Evolutionary conservation across 2,797 vertebrate genomes (phyloP), one percentile per base, ranked within the genome.

Genomic region (Rachycentron canadum): DNA sequence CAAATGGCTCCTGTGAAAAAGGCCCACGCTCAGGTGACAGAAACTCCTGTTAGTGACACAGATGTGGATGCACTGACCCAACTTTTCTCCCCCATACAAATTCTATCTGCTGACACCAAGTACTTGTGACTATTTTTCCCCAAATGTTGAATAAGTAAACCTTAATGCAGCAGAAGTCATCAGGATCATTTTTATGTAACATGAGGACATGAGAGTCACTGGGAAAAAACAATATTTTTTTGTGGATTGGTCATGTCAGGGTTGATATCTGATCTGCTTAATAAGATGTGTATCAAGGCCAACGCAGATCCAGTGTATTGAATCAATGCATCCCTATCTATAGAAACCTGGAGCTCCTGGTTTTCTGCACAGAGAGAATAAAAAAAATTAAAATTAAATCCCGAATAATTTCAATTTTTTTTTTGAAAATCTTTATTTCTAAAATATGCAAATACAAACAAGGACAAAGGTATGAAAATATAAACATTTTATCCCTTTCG

Each of bases 391-490:
- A n/a, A 49, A 70, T 7, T 0, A 40, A 67, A 47, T 66, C 40
- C 0, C 1, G 73, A 50, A 58, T 41, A 41, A 45, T 28, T 12
- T n/a, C n/a, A n/a, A n/a, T n/a, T n/a, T n/a, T n/a, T n/a, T n/a
- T n/a, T n/a, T 84, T 58, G 73, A 94, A 94, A 92, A 90, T 84
- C 89, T 96, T 95, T 95, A 96, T 95, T 96, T 93, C 91, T 94
- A 94, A 93, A 95, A 94, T 93, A 86, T 85, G 89, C 88, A 91
- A 93, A 89, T 93, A 91, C 89, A 93, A 91, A 91, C 86, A 82
- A 88, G 73, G 86, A 91, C 87, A 92, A 92, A 94, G 79, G 88
- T 91, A 91, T 87, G 91, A 94, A 93, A 92, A 93, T 92, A 94
- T 91, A 94, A 92, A 94, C 86, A 84, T 90, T 93, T 88, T 85